phyloP scores from a whole-genome alignment of 2,113 vertebrate genomes.

The Neodon shergylaensis region DNA sequence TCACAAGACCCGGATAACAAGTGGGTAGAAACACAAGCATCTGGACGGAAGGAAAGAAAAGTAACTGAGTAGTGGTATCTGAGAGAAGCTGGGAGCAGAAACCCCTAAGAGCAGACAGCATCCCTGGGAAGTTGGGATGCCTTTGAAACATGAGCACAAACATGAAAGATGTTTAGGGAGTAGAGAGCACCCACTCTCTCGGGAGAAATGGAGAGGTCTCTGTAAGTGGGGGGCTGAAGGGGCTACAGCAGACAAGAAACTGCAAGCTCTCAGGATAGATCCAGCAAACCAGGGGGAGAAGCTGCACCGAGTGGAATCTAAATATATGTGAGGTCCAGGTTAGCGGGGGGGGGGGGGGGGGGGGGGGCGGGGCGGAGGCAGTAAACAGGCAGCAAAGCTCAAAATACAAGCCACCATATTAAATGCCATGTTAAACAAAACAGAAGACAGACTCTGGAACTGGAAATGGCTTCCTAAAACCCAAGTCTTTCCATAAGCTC shows the following conservation, averaged over 20 bases:
- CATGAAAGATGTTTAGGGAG: background rate
- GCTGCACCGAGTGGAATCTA: background rate
- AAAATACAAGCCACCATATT: background rate
- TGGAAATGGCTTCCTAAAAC: background rate
- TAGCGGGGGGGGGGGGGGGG: no score
- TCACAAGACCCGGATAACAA: background rate
- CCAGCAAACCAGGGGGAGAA: background rate
- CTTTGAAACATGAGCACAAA: background rate
- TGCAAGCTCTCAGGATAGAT: background rate
- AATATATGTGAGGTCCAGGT: background rate
- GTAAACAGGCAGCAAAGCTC: background rate
- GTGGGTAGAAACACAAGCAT: background rate
- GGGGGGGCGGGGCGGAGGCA: no score
- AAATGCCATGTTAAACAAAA: background rate
- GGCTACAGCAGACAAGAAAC: no score
- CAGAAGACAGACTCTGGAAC: background rate
- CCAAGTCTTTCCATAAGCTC: background rate
- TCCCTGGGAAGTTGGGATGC: background rate
- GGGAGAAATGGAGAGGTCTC: background rate
- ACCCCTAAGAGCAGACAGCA: background rate
- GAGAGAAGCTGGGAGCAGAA: background rate
- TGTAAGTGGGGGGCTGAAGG: background rate
- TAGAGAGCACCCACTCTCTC: background rate
- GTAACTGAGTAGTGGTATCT: no score
- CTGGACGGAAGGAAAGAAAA: background rate